Evolutionary conservation across 2,113 vertebrate species (phyloP), one percentile per base, ranked within the genome.

Genomic region (Rhinichthys klamathensis): DNA sequence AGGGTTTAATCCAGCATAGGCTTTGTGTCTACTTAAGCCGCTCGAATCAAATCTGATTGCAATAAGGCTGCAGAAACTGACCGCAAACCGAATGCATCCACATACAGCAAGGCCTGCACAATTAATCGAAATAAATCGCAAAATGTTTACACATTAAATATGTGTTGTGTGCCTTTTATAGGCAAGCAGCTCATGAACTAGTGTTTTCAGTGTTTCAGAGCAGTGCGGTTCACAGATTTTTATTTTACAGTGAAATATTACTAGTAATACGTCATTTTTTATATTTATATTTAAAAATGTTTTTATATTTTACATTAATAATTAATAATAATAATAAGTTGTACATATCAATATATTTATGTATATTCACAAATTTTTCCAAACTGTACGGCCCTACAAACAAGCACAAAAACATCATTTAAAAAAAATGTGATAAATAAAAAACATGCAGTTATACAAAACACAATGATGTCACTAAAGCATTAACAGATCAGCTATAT

Each of bases 1-100:
- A 90, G 93, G 88, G 90, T 92, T 93, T 94, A 94, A 95, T 94
- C 93, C 92, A 91, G 84, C 6, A 88, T 84, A 88, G 91, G 93
- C 91, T 93, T 93, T 94, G 93, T 93, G 93, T 86, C 92, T 93
- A 89, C 86, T 89, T 93, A 94, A 94, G 91, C 92, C 87, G 90
- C 88, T 83, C 87, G 85, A 91, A 94, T 92, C 91, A 93, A 94
- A 95, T 94, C 93, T 94, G 94, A 95, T 94, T 93, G 92, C 91
- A 91, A 89, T 89, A 92, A 90, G 90, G 86, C 92, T 90, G 89
- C 89, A 91, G 89, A 86, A 87, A 91, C 70, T 90, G 92, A 93
- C 91, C 88, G 86, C 88, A 87, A 84, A 87, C 44, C 90, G 75
- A 84, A 80, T 61, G 11, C 87, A 89, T 72, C 49, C 16, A 82